Evolutionary conservation across 2,113 vertebrate species (phyloP).

Genomic region (Anoplopoma fimbria): DNA sequence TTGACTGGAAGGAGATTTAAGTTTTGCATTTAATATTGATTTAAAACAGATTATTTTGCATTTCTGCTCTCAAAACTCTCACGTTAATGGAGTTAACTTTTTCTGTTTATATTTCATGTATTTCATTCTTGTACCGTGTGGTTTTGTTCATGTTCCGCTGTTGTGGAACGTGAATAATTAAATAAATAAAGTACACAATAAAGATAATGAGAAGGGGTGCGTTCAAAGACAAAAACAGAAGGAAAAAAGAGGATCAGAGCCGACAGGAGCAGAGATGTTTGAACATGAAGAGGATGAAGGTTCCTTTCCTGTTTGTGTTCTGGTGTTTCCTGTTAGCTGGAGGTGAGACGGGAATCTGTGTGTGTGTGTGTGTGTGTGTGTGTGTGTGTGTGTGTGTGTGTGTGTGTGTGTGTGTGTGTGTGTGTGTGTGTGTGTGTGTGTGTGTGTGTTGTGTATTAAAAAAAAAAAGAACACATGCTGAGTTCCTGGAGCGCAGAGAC

Average conservation of each 20-base stretch:
- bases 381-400: constrained; percentile 5
- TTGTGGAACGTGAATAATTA: too few species aligned
- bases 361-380: constrained; percentile 15
- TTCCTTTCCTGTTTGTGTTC: constrained; percentile 57
- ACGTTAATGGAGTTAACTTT: neutral
- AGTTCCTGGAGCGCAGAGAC: constrained; percentile 59
- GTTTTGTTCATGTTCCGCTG: neutral
- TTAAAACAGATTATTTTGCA: too few species aligned
- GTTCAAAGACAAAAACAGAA: neutral
- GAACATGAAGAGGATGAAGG: constrained; percentile 33
- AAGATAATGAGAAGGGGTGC: neutral
- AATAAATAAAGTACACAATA: too few species aligned
- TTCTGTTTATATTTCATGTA: neutral
- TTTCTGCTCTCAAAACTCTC: too few species aligned
- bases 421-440: constrained; percentile 17
- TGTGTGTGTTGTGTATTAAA: neutral
- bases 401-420: constrained; percentile 12
- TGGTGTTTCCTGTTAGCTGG: constrained; percentile 53
- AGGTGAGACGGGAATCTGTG: constrained; percentile 17
- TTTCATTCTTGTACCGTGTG: neutral
- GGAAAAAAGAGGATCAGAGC: neutral
- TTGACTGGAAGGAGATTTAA: too few species aligned
- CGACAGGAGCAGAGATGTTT: constrained; percentile 30
- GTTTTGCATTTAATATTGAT: too few species aligned
- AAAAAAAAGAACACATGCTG: constrained; percentile 45